Evolutionary conservation across 2,888 invertebrate genomes (phyloP), one percentile per base, ranked within the genome.

Genomic region (Drosophila vallismaia): DNA sequence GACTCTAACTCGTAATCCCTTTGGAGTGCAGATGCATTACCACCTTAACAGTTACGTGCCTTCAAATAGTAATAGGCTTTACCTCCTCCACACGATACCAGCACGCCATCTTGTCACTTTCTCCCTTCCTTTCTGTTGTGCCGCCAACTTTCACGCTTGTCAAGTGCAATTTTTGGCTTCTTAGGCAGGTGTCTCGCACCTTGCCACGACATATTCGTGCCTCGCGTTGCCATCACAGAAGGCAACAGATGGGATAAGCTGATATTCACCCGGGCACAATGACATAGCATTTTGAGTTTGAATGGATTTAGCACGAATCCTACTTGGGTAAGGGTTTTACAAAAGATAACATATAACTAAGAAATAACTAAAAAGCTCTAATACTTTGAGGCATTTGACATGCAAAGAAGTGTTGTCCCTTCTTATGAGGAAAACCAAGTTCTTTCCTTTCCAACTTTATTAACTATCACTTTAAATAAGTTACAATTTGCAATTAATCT

Each of bases 91-190:
- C 29, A 46, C 9, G 12, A 26, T 14, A 24, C 49, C 12, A 36
- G 7, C 45, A 62, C 29, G 31, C 24, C n/a, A 24, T 12, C 45
- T 24, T 10, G 24, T 31, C 31, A 48, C 44, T 44, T 44, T 31
- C 10, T 26, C 54, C n/a, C 1, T 6, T 26, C 31, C 48, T 7
- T 33, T 10, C 48, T 36, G 40, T 36, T 26, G 66, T n/a, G 42
- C 53, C 24, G 28, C n/a, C 33, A 58, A 44, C 57, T 68, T 67
- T 56, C 45, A 57, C 57, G 44, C 68, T 73, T 71, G 71, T 81
- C 79, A 79, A 69, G 79, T 71, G 74, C 81, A 72, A 69, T 76
- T 71, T 75, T 74, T 62, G 63, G 42, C 67, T 44, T 51, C 36
- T 68, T 68, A 66, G 67, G 51, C 63, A 53, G 57, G 33, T 12